Evolutionary conservation across 1,140 invertebrate genomes (phyloP).

Genomic region (Drosophila santomea): DNA sequence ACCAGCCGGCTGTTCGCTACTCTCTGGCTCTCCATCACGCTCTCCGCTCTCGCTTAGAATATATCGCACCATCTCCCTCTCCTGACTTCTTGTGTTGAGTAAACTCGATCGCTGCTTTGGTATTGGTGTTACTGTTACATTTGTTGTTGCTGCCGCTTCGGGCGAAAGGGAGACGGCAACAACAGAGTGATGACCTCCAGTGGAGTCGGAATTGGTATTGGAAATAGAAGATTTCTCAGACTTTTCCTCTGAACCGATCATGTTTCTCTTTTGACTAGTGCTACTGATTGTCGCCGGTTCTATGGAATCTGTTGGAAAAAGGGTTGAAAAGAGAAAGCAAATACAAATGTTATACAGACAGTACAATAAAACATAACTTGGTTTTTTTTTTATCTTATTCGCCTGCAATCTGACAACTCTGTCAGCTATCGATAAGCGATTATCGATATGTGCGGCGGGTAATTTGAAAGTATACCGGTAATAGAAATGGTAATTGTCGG

Average conservation of each 20-base stretch:
- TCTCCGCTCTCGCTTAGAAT: slow-evolving; percentile 63
- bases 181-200: slow-evolving; percentile 77
- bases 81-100: slow-evolving; percentile 69
- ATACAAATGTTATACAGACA: slow-evolving; percentile 6
- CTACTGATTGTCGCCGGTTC: slow-evolving; percentile 36
- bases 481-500: neutral
- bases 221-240: slow-evolving; percentile 66
- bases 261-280: slow-evolving; percentile 58
- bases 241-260: slow-evolving; percentile 68
- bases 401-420: slow-evolving; percentile 1
- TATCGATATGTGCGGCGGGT: slow-evolving; percentile 1
- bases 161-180: slow-evolving; percentile 61
- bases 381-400: neutral
- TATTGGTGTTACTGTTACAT: slow-evolving; percentile 64
- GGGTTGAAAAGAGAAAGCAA: slow-evolving; percentile 4
- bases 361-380: slow-evolving; percentile 7
- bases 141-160: slow-evolving; percentile 62
- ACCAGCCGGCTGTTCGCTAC: slow-evolving; percentile 34
- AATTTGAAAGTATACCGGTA: slow-evolving; percentile 2
- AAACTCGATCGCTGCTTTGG: slow-evolving; percentile 84
- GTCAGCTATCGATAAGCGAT: neutral
- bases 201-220: slow-evolving; percentile 51
- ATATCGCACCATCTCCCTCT: slow-evolving; percentile 55
- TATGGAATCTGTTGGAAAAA: slow-evolving; percentile 42
- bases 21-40: slow-evolving; percentile 49